Base-by-base conservation (phyloP, 2,113 vertebrate species). In the Zingel zingel region DNA sequence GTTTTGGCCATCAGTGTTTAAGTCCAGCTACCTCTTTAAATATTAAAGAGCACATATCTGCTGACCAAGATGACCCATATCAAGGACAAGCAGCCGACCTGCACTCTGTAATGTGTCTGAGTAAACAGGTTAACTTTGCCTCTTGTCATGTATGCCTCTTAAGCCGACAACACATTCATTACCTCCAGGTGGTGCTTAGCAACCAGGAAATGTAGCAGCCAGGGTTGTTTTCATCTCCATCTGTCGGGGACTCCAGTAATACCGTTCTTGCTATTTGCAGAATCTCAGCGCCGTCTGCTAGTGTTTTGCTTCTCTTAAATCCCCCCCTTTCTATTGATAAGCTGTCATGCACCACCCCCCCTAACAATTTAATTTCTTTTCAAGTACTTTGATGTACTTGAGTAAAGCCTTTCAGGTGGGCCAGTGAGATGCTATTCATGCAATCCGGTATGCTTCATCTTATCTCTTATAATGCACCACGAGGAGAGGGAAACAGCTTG, bases 151-250 rank as follows among this genome's bases (percentile, higher is more conserved):
- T 36, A 50, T 43, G 54, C 58, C 74, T 86, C 71, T 70, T 47
- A 77, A 66, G 51, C 74, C 48, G 45, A 69, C 80, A 81, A 83
- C 80, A 77, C 75, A 83, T 85, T 89, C 67, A 93, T 89, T 85
- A 81, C 64, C 77, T 90, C 86, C 82, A 87, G 89, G 78, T 89
- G 82, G 84, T 92, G 88, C 85, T 93, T 91, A 94, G 88, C 74
- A 92, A 88, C 79, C 84, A 88, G 86, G 79, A 92, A 91, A 93
- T 90, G 89, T 86, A 86, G 56, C 87, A 81, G 85, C 72, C 80
- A 86, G 77, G 86, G 91, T 91, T 79, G 80, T 92, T 94, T 91
- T 87, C 86, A 81, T 90, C 78, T 86, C 93, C 92, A 90, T 95
- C 93, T 95, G 92, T 68, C 77, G 45, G 64, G 82, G 84, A 85